Percentiles rank a stretch among this genome's conserved stretches.
These are phyloP conservation scores for Rhizomys pruinosus DNA, from an alignment of 2,113 vertebrate species.

Conservation along the genomic window DNA sequence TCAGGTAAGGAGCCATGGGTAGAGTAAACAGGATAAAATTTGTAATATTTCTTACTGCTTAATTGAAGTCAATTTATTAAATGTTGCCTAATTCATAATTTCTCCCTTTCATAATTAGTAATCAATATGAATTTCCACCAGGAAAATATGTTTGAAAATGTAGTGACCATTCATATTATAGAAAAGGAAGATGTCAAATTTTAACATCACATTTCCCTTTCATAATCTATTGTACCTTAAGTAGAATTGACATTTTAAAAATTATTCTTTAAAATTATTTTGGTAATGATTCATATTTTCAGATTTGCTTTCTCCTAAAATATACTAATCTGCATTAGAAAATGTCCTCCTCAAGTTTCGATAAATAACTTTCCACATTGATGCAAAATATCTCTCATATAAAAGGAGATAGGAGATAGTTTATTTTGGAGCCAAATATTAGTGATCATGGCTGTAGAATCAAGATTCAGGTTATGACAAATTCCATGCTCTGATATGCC, in stretches of 20 bases:
- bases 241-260: background rate
- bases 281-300: background rate
- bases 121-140: background rate
- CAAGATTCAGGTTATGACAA: too few relatives aligned
- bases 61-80: constrained; percentile 15
- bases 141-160: background rate
- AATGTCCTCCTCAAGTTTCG: background rate
- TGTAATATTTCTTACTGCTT: background rate
- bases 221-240: background rate
- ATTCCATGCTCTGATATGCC: too few relatives aligned
- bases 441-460: too few relatives aligned
- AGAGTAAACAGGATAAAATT: background rate
- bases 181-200: background rate
- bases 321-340: background rate
- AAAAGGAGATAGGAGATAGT: too few relatives aligned
- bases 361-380: background rate
- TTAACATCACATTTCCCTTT: background rate
- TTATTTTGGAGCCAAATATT: too few relatives aligned
- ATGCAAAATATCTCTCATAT: too few relatives aligned
- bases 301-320: constrained; percentile 7
- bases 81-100: background rate
- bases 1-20: accelerated
- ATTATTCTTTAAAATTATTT: background rate
- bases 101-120: background rate
- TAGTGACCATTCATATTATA: background rate